Conservation (phyloP, 2,797 vertebrate genomes). For the Xiphorhynchus erythropygius region DNA sequence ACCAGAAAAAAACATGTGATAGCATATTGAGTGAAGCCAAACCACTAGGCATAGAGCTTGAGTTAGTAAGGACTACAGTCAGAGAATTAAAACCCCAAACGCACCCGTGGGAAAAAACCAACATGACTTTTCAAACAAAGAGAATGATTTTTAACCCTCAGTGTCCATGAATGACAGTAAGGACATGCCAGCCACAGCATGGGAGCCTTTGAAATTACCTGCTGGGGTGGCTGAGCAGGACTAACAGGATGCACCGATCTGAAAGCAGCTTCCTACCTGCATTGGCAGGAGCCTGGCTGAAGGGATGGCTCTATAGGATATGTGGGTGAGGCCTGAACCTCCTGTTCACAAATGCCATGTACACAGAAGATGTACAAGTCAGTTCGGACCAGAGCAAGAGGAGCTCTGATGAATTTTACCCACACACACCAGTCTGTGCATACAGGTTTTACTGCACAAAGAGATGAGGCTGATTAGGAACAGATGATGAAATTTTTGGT, state of each 20-base stretch:
- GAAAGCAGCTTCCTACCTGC: neutral
- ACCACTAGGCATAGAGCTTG: neutral
- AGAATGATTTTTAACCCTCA: neutral
- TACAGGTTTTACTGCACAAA: neutral
- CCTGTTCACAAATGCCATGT: neutral
- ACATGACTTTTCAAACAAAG: neutral
- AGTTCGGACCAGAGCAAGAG: neutral
- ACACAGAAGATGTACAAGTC: neutral
- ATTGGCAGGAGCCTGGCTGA: neutral
- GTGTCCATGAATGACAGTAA: neutral
- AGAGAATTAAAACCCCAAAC: neutral
- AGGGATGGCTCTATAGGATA: neutral
- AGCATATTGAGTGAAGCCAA: neutral
- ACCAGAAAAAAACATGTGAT: neutral
- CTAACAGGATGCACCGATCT: neutral
- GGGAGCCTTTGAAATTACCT: neutral
- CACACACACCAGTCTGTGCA: neutral
- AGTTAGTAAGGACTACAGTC: neutral
- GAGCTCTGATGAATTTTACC: neutral
- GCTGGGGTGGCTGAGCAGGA: neutral
- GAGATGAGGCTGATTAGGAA: neutral
- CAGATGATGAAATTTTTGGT: neutral
- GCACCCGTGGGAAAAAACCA: neutral
- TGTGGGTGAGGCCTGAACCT: neutral
- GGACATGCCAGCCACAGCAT: rapidly evolving